A percentile compares a stretch with the other conserved stretches of the same genome.
Conservation (phyloP, 2,797 vertebrate species). For the Otolemur crassicaudatus region DNA sequence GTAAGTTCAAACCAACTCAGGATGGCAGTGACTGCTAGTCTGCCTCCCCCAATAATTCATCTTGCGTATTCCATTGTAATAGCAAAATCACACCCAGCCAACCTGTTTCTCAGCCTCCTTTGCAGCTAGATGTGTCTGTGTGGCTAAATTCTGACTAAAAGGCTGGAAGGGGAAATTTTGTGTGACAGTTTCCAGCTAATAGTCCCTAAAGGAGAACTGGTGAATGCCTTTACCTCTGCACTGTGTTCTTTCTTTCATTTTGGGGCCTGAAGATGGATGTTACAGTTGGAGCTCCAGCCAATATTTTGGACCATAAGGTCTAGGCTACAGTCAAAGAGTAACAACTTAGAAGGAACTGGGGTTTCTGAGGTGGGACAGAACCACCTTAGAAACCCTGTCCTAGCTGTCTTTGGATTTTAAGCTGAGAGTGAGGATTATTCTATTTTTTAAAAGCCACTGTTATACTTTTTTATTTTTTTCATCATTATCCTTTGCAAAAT, state of each 20-base stretch:
- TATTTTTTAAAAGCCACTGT: background rate
- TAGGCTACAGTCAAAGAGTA: background rate
- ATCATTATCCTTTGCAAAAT: background rate
- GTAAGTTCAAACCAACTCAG: background rate
- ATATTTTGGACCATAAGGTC: background rate
- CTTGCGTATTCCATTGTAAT: no score
- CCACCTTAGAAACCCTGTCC: background rate
- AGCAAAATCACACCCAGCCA: background rate
- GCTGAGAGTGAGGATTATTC: background rate
- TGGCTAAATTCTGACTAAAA: background rate
- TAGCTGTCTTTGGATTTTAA: background rate
- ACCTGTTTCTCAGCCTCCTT: background rate
- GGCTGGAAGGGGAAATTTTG: background rate
- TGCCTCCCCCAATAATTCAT: background rate
- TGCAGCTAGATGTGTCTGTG: background rate
- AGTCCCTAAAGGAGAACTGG: background rate
- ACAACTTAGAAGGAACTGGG: background rate
- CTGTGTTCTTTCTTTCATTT: background rate
- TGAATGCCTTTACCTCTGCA: background rate
- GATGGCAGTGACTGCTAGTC: fast-evolving
- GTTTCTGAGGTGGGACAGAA: background rate
- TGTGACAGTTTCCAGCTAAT: background rate
- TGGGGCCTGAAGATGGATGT: background rate
- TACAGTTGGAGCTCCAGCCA: background rate
- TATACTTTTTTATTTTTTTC: no score